Percentiles rank a stretch among this genome's conserved stretches.
These are phyloP conservation scores for Raja brachyura DNA, from an alignment of 2,113 vertebrate genomes.

Conservation along the genomic window DNA sequence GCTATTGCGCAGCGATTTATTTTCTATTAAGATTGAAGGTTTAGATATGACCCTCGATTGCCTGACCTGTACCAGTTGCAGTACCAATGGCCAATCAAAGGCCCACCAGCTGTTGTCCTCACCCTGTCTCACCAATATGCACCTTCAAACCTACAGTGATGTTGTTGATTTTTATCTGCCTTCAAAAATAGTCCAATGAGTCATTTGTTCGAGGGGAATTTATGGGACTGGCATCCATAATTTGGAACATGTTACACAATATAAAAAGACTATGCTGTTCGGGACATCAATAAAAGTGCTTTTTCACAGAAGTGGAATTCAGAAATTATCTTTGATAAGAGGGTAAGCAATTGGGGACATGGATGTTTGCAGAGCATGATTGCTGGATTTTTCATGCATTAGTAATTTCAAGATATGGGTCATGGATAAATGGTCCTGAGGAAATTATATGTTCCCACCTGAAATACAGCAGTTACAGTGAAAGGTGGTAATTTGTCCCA, in stretches of 20 bases:
- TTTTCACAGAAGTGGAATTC: background rate
- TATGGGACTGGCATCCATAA: background rate
- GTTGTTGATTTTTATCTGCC: too few relatives aligned
- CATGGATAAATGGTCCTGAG: background rate
- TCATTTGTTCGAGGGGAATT: too few relatives aligned
- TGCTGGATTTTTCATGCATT: background rate
- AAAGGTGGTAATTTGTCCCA: background rate
- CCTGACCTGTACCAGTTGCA: background rate
- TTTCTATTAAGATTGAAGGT: background rate
- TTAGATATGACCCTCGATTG: background rate
- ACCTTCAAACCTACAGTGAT: too few relatives aligned
- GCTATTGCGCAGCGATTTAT: background rate
- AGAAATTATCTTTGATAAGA: background rate
- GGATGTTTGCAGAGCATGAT: background rate
- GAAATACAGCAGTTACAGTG: background rate
- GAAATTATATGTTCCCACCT: too few relatives aligned
- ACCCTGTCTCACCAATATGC: too few relatives aligned
- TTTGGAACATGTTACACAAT: background rate
- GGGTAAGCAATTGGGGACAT: background rate
- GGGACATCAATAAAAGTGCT: background rate
- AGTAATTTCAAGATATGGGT: background rate
- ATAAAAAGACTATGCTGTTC: background rate
- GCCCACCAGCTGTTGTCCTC: too few relatives aligned
- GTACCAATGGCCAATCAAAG: background rate
- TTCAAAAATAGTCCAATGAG: too few relatives aligned